A percentile compares a stretch with the other conserved stretches of the same genome.
These are phyloP conservation scores for Trididemnum miniatum DNA, from an alignment of 23 tunicate species.

Conservation along the genomic window DNA sequence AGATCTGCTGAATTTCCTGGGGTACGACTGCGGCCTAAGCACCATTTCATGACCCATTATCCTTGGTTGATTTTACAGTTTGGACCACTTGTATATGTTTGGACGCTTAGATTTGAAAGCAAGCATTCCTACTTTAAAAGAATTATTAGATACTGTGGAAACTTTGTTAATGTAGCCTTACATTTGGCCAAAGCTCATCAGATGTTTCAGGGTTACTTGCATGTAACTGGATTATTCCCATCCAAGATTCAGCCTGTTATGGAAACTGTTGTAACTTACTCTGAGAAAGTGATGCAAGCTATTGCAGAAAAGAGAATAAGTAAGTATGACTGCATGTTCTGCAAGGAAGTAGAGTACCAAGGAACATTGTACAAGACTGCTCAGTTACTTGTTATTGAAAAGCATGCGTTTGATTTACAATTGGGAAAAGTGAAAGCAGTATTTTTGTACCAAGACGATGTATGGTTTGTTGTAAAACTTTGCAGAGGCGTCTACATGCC, in stretches of 20 bases:
- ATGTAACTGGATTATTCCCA: background rate
- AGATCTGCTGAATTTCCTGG: background rate
- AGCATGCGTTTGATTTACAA: background rate
- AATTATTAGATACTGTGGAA: background rate
- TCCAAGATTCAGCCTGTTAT: background rate
- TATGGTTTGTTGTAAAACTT: background rate
- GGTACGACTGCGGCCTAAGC: background rate
- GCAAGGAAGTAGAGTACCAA: background rate
- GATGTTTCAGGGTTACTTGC: background rate
- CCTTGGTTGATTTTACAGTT: background rate
- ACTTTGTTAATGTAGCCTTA: background rate
- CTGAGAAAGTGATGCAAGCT: background rate
- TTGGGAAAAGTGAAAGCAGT: background rate
- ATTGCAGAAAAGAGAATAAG: background rate
- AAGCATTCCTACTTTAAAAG: slow-evolving; percentile 2
- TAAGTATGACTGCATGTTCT: background rate
- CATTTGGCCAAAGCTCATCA: background rate
- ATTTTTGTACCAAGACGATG: background rate
- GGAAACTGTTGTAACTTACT: background rate
- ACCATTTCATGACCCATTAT: background rate
- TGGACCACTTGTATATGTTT: background rate
- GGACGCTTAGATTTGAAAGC: slow-evolving; percentile 13
- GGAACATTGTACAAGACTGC: background rate
- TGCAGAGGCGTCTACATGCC: background rate
- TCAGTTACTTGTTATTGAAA: background rate